phyloP scores from a whole-genome alignment of 2,113 vertebrate species.

The Tragelaphus buxtoni region DNA sequence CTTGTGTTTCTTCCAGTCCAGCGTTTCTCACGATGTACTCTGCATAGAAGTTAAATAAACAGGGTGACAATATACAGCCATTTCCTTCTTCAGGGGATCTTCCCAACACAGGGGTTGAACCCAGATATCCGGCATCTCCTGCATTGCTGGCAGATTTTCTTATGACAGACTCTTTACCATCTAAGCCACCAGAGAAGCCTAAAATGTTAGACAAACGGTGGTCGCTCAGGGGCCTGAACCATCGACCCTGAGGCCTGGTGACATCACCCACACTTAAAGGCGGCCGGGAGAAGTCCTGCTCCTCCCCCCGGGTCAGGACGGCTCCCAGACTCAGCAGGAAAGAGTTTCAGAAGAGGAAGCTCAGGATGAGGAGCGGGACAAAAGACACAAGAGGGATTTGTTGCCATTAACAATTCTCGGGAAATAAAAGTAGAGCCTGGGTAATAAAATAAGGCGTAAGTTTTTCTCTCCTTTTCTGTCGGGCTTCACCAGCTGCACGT shows the following conservation, averaged over 20 bases:
- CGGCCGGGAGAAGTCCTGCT: neutral
- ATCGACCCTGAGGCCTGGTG: fast-evolving
- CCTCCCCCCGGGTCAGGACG: neutral
- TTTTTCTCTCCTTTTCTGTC: neutral
- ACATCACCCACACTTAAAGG: fast-evolving
- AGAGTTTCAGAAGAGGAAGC: neutral
- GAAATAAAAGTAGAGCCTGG: neutral
- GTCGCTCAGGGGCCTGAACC: fast-evolving
- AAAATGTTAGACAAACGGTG: neutral
- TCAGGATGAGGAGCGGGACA: too few relatives aligned
- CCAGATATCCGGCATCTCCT: neutral
- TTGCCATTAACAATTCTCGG: fast-evolving
- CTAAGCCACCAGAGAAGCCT: neutral
- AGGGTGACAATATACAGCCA: too few relatives aligned
- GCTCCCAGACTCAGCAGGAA: neutral
- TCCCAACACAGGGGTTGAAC: fast-evolving
- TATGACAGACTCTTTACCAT: fast-evolving
- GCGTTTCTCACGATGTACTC: too few relatives aligned
- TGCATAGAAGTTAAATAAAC: too few relatives aligned
- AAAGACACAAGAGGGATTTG: neutral
- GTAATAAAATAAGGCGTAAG: fast-evolving
- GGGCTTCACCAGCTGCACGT: neutral
- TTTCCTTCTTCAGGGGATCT: neutral
- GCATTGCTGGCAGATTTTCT: neutral
- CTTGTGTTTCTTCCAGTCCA: too few relatives aligned